Evolutionary conservation across 2,888 invertebrate species (phyloP).

Genomic region (Trachelus tabidus): DNA sequence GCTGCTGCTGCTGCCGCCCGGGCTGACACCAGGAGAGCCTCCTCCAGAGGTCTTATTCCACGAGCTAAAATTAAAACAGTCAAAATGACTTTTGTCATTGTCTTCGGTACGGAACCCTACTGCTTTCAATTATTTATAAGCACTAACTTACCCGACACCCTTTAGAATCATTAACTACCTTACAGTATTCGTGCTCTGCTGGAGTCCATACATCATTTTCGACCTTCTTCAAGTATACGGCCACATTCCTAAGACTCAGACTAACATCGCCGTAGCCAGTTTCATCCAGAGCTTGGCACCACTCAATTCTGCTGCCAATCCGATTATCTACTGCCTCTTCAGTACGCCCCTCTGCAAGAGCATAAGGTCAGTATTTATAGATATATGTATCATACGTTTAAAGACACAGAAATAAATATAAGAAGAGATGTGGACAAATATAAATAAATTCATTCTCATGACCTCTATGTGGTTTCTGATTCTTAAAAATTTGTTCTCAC

Average conservation of each 20-base stretch:
- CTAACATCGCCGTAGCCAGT: conserved; percentile 85
- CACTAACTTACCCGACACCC: background rate
- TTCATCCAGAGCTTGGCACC: conserved; percentile 93
- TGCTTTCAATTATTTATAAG: conserved; percentile 1
- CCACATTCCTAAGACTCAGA: conserved; percentile 81
- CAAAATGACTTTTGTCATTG: conserved; percentile 97
- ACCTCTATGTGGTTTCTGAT: background rate
- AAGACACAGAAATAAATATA: background rate
- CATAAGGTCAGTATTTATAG: conserved; percentile 75
- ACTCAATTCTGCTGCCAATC: conserved; percentile 93
- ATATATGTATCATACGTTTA: background rate
- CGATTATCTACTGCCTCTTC: conserved; percentile 93
- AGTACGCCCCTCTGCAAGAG: conserved; percentile 89
- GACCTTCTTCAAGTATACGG: conserved; percentile 91
- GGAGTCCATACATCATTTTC: conserved; percentile 95
- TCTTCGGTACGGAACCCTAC: conserved; percentile 78
- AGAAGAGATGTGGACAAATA: background rate
- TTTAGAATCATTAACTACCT: conserved; percentile 41
- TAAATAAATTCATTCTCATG: background rate
- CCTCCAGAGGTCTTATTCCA: conserved; percentile 93
- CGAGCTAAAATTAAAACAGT: conserved; percentile 96
- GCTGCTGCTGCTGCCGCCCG: background rate
- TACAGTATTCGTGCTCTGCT: conserved; percentile 92
- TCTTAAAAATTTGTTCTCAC: background rate
- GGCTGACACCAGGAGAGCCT: conserved; percentile 78